Evolutionary conservation across 2,113 vertebrate species (phyloP), one percentile per base, ranked within the genome.

Genomic region (Antennarius striatus): DNA sequence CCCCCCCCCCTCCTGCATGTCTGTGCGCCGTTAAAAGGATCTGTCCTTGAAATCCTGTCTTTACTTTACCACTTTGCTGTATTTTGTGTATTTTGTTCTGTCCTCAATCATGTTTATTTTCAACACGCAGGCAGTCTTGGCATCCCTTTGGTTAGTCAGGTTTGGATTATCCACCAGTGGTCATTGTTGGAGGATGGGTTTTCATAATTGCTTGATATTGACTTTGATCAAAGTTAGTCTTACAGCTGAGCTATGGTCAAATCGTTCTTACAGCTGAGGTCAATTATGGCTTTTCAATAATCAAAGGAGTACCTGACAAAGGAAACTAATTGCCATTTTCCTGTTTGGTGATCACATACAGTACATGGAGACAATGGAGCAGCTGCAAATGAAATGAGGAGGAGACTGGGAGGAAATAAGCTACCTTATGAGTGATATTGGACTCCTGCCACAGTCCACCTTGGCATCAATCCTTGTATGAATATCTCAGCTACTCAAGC

Each of bases 1-100:
- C 54, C n/a, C 66, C 55, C 62, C 71, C 75, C 68, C 82, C 58
- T 80, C 58, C 56, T 78, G 68, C 77, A 57, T 57, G 81, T 87
- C 63, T 85, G 76, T 68, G 65, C 65, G 75, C 76, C 69, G 79
- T 84, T 86, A 85, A 85, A 89, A 74, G 58, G 54, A 85, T 80
- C 71, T 70, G 73, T 81, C 60, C 72, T 80, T 71, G 73, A 86
- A 88, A 72, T 47, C 36, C 68, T 73, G 75, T 79, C 69, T 79
- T 67, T 72, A 73, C 76, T 62, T 59, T 75, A 56, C 78, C 63
- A 53, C 58, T 68, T 68, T 76, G 53, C 52, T 68, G 49, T 58
- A 55, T 64, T 71, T 68, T 40, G 28, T 68, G 49, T 58, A 55
- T 64, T 71, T 68, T 40, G 28, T 48, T 43, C 22, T n/a, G 43